Evolutionary conservation across 2,888 invertebrate species (phyloP).

Genomic region (Andrena marginata): DNA sequence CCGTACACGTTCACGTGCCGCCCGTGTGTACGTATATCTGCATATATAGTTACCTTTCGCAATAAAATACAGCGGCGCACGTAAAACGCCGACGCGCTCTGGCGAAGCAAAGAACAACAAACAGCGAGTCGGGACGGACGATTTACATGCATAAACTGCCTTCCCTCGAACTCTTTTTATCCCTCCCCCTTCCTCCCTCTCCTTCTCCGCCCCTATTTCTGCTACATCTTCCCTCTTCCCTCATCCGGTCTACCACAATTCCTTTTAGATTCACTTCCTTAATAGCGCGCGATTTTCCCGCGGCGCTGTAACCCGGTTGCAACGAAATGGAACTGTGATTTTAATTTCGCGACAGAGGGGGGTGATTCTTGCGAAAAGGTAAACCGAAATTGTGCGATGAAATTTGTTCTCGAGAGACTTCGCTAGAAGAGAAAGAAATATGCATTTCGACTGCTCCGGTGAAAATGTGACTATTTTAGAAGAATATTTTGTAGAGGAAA

Average conservation of each 20-base stretch:
- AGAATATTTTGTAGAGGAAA: too few species aligned
- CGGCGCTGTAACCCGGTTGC: background rate
- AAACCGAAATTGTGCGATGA: too few species aligned
- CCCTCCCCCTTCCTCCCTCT: slow-evolving; percentile 29
- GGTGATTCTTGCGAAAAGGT: too few species aligned
- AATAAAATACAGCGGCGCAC: slow-evolving; percentile 70
- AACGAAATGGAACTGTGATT: slow-evolving; percentile 19
- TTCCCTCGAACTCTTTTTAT: slow-evolving; percentile 63
- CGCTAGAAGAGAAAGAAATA: too few species aligned
- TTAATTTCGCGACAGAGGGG: slow-evolving; percentile 19
- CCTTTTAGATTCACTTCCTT: slow-evolving; percentile 49
- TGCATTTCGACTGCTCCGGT: too few species aligned
- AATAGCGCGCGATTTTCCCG: slow-evolving; percentile 40
- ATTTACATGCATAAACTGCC: slow-evolving; percentile 79
- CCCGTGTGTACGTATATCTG: slow-evolving; percentile 16
- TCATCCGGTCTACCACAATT: slow-evolving; percentile 41
- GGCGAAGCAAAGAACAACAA: slow-evolving; percentile 77
- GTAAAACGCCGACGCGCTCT: slow-evolving; percentile 72
- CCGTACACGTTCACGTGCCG: background rate
- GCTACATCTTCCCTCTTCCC: slow-evolving; percentile 4
- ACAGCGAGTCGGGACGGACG: slow-evolving; percentile 74
- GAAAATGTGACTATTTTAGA: too few species aligned
- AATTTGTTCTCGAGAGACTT: too few species aligned
- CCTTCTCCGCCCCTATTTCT: background rate
- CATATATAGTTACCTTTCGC: slow-evolving; percentile 63